These are phyloP conservation scores for Lophotriccus pileatus DNA, from an alignment of 2,797 vertebrate species.

Conservation along the genomic window DNA sequence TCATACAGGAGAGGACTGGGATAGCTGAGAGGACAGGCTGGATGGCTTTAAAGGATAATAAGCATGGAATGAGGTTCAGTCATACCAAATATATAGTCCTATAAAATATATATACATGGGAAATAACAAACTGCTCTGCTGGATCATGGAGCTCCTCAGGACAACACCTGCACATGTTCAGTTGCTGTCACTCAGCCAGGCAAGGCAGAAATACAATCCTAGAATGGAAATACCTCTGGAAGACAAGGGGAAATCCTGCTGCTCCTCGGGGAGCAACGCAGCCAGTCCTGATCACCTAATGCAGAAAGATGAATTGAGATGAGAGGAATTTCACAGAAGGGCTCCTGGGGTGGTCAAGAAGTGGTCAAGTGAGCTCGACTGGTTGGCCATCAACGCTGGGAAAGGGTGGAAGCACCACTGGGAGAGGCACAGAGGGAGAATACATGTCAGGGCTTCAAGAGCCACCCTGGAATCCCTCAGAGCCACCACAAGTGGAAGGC, in stretches of 20 bases:
- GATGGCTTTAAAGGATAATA: background rate
- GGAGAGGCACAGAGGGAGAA: background rate
- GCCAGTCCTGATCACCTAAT: background rate
- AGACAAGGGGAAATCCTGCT: background rate
- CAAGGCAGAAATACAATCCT: background rate
- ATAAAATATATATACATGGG: background rate
- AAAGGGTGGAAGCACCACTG: background rate
- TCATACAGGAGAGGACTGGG: background rate
- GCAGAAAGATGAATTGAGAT: background rate
- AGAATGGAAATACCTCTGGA: background rate
- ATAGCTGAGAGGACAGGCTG: background rate
- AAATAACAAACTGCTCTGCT: background rate
- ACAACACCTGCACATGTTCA: rapidly evolving
- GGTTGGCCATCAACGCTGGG: background rate
- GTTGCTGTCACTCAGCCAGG: background rate
- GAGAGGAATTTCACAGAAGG: background rate
- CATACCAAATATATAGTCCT: background rate
- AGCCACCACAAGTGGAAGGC: background rate
- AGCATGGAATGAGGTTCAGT: background rate
- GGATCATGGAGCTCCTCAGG: background rate
- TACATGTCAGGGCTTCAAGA: background rate
- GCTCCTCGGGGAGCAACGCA: background rate
- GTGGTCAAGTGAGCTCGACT: rapidly evolving
- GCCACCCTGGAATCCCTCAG: background rate
- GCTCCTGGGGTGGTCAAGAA: background rate